Base-by-base conservation (phyloP, 2,797 vertebrate species). In the Fringilla coelebs region DNA sequence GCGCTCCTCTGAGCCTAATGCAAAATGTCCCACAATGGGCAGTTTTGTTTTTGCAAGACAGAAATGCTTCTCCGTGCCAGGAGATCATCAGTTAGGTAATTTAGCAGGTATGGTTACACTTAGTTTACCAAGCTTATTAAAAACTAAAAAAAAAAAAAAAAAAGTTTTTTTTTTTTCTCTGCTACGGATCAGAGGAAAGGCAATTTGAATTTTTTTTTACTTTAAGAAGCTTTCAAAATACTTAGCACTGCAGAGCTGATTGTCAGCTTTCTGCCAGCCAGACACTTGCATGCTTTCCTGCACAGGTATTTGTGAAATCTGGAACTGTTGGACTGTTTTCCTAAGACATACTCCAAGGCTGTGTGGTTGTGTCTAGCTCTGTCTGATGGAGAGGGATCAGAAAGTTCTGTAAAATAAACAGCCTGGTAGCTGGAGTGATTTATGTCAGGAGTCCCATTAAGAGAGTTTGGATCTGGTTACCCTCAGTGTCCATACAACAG, bases 41-140 rank as follows among this genome's bases (percentile, higher is more conserved):
- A 93, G 75, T 94, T 96, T 85, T 96, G 79, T 89, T 97, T 96
- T 95, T 89, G 88, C 93, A 87, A 65, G 88, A n/a, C 74, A 93
- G 78, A 93, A 93, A 91, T 79, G 55, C 22, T 94, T 74, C 80
- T 77, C 67, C 20, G 7, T 87, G 80, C 91, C 91, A 87, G 36
- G 54, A 88, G 90, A 93, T 89, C 86, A 76, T 94, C 72, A 61
- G 80, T 80, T 93, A 87, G 91, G 88, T 94, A 90, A 94, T 93
- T 83, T 77, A 89, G 91, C 88, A 95, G 96, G 93, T 97, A 95
- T 38, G 67, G 90, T 88, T 91, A 84, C 89, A 90, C 45, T 94
- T 94, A 14, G 3, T 90, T 94, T 91, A 94, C 77, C 24, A 76
- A 79, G 71, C 52, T 90, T 96, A 85, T 87, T 93, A 91, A 88